phyloP scores from a whole-genome alignment of 2,113 vertebrate genomes.

The Cathartes aura region DNA sequence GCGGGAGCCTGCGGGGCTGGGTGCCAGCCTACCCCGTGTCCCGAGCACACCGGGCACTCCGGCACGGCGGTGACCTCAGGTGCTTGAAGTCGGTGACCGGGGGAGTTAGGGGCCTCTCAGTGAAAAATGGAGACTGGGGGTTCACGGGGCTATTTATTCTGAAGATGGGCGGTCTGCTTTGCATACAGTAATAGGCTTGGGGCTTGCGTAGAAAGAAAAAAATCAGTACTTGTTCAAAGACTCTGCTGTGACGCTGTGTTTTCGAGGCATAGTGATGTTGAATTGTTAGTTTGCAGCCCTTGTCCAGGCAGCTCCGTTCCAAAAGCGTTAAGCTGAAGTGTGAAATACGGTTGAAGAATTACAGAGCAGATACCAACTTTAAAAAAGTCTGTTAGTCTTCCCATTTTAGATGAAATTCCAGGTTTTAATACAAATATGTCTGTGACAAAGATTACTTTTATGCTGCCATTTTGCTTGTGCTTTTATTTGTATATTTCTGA shows the following conservation, averaged over 20 bases:
- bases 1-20: background rate
- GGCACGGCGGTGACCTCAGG: rapidly evolving
- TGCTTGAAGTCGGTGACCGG: background rate
- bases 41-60: too few species aligned
- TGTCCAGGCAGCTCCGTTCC: background rate
- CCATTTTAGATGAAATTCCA: rapidly evolving
- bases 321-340: rapidly evolving
- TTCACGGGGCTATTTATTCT: rapidly evolving
- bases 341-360: rapidly evolving
- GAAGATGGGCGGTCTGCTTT: rapidly evolving
- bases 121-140: rapidly evolving
- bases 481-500: background rate
- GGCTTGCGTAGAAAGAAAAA: rapidly evolving
- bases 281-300: rapidly evolving
- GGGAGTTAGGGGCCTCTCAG: rapidly evolving
- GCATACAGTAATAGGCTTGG: rapidly evolving
- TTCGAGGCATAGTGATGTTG: rapidly evolving
- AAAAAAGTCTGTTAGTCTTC: background rate
- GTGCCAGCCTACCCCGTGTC: background rate
- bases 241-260: rapidly evolving
- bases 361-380: background rate
- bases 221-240: rapidly evolving
- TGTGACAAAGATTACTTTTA: background rate
- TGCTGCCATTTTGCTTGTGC: rapidly evolving
- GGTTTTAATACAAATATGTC: background rate